Percentiles rank a stretch among this genome's conserved stretches.
Conservation (phyloP, 37 sponge, comb jelly and placozoan genomes). For the Aphrocallistes beatrix region DNA sequence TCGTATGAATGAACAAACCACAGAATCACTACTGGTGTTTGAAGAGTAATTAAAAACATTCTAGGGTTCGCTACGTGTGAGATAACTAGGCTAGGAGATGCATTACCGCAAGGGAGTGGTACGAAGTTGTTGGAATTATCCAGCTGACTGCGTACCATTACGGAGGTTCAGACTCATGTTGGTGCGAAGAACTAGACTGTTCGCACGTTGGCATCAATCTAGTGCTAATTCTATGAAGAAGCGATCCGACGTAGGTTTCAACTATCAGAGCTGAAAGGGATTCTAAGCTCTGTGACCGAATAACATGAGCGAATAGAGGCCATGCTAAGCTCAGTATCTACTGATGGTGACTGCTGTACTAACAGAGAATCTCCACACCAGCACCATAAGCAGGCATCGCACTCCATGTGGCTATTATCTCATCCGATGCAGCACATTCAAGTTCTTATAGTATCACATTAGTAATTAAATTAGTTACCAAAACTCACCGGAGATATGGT, state of each 20-base stretch:
- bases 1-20: too few relatives aligned
- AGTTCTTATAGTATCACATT: not conserved
- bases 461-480: not conserved
- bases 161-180: not conserved
- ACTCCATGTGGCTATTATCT: slow-evolving; percentile 9
- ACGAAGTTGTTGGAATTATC: too few relatives aligned
- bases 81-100: too few relatives aligned
- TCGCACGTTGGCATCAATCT: not conserved
- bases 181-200: slow-evolving; percentile 16
- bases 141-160: too few relatives aligned
- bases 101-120: too few relatives aligned
- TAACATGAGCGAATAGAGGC: slow-evolving; percentile 10
- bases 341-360: not conserved
- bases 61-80: too few relatives aligned
- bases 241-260: slow-evolving; percentile 12
- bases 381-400: slow-evolving; percentile 15
- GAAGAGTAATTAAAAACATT: too few relatives aligned
- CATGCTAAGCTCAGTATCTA: not conserved
- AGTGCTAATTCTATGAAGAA: not conserved
- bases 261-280: not conserved
- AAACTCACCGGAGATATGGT: slow-evolving; percentile 3
- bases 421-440: not conserved
- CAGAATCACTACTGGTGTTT: too few relatives aligned
- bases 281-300: not conserved
- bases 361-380: slow-evolving; percentile 18